Percentiles rank a stretch among this genome's conserved stretches.
phyloP scores from a whole-genome alignment of 1,140 invertebrate species.

The Phthorimaea operculella region DNA sequence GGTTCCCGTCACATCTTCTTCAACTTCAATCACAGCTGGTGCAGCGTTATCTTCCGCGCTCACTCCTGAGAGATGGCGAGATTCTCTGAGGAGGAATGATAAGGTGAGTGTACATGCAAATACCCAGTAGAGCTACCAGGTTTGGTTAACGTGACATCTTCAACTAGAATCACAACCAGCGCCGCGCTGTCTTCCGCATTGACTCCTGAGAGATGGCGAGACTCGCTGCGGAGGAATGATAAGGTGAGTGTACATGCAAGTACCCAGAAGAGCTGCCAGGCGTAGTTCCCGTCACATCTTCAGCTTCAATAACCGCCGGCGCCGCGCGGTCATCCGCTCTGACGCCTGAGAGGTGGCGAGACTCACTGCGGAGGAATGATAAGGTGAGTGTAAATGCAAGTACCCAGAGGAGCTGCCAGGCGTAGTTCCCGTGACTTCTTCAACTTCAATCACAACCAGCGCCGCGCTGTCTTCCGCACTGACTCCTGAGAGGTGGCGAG shows the following conservation, averaged over 20 bases:
- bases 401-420: slow-evolving; percentile 20
- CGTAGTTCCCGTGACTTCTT: no score
- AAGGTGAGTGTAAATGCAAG: no score
- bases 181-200: no score
- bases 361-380: slow-evolving; percentile 63
- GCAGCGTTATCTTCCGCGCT: no score
- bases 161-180: not conserved
- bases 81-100: slow-evolving; percentile 63
- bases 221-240: slow-evolving; percentile 63
- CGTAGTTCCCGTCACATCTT: no score
- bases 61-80: slow-evolving; percentile 63
- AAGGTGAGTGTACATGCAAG: no score
- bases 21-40: not conserved
- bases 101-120: no score
- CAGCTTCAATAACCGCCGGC: not conserved
- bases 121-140: slow-evolving; percentile 20
- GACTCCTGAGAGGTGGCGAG: slow-evolving; percentile 63
- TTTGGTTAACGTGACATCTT: no score
- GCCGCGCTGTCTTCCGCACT: no score
- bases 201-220: slow-evolving; percentile 63
- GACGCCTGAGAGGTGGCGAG: slow-evolving; percentile 63
- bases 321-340: no score
- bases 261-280: slow-evolving; percentile 20
- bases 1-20: no score
- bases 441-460: not conserved